A percentile compares a stretch with the other conserved stretches of the same genome.
phyloP scores from a whole-genome alignment of 2,888 invertebrate species.

The Polymixis flavicincta region DNA sequence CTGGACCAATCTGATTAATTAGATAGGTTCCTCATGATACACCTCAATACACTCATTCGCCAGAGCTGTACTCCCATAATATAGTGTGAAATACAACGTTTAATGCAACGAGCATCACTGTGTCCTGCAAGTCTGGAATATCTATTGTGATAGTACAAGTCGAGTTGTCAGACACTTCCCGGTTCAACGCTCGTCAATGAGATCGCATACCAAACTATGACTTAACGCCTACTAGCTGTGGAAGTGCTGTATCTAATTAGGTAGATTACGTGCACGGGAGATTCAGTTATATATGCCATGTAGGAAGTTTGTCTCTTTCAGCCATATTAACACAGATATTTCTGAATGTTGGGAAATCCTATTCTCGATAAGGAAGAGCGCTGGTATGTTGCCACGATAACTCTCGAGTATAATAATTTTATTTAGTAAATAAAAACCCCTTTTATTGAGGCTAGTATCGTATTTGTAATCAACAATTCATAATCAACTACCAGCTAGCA shows the following conservation, averaged over 20 bases:
- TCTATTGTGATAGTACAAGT: slow-evolving; percentile 72
- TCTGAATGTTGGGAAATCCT: slow-evolving; percentile 39
- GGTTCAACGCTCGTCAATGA: slow-evolving; percentile 82
- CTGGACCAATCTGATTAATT: not conserved
- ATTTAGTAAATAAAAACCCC: slow-evolving; percentile 14
- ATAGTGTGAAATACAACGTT: slow-evolving; percentile 44
- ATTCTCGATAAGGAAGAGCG: slow-evolving; percentile 33
- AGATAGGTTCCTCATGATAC: not conserved
- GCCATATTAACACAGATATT: slow-evolving; percentile 36
- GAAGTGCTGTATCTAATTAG: slow-evolving; percentile 68
- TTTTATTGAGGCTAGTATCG: slow-evolving; percentile 1
- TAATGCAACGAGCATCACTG: slow-evolving; percentile 53
- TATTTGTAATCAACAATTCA: slow-evolving; percentile 19
- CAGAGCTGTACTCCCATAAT: not conserved
- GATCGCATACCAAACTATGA: slow-evolving; percentile 77
- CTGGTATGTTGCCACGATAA: slow-evolving; percentile 11
- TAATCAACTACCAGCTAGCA: not conserved
- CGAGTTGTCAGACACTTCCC: slow-evolving; percentile 73
- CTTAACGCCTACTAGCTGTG: slow-evolving; percentile 69
- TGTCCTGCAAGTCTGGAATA: slow-evolving; percentile 65
- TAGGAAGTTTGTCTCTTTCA: slow-evolving; percentile 54
- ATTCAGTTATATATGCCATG: slow-evolving; percentile 64
- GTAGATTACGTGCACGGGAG: slow-evolving; percentile 61
- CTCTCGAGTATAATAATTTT: slow-evolving; percentile 32
- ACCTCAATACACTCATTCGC: not conserved